Base-by-base conservation (phyloP, 2,797 vertebrate species). In the Microctenopoma stevenorrisi region DNA sequence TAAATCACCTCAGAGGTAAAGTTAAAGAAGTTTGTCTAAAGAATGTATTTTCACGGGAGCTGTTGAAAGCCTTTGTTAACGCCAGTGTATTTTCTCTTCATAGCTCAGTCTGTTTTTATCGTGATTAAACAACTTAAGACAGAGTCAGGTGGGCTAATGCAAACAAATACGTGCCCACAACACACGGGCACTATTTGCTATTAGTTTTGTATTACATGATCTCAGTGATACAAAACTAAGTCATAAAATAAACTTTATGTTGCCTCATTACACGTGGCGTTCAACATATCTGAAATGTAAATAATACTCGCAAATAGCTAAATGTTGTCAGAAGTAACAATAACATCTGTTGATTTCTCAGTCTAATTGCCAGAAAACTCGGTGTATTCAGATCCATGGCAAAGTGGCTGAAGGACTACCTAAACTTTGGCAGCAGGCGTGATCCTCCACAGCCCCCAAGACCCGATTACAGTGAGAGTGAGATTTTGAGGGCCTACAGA, bases 351-450 rank as follows among this genome's bases (percentile, higher is more conserved):
- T 38, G 33, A 11, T 72, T 33, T 55, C 6, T 42, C 14, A 1
- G 33, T 35, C 33, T 35, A 8, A 35, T 35, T 35, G 7, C 33
- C 33, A 35, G 33, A 8, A 35, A 35, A 35, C 33, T 35, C 33
- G 9, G 33, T 35, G 33, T 35, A 35, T n/a, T 18, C 73, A 94
- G 94, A 94, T 92, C 94, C 94, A 98, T 98, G 96, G 96, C 96
- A 94, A 96, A 95, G 95, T 97, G 96, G 96, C 85, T 98, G 55
- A 96, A 95, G 85, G 96, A 97, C 88, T 96, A 97, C 85, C 89
- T 98, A 74, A 95, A 94, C 89, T 95, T 98, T 52, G 96, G 96
- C 80, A 95, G 93, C 76, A 94, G 94, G 91, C 94, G 94, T 84
- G 94, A 94, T 74, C 96, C 96, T 88, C 89, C 96, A 74, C 79